These are phyloP conservation scores for Perizoma flavofasciatum DNA, from an alignment of 2,888 invertebrate genomes.

Conservation along the genomic window DNA sequence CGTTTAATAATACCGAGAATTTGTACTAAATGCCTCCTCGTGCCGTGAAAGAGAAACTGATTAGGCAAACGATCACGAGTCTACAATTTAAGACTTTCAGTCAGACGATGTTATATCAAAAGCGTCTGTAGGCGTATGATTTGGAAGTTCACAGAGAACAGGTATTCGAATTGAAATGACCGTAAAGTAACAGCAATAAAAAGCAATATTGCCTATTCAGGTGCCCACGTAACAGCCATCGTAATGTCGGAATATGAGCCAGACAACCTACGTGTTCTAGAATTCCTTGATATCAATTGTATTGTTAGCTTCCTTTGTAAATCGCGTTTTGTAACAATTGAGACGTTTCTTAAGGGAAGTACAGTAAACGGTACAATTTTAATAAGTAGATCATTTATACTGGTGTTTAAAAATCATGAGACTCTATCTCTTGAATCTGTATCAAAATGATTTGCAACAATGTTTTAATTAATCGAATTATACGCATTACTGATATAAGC, in stretches of 20 bases:
- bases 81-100: slow-evolving; percentile 25
- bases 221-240: slow-evolving; percentile 50
- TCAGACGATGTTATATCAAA: slow-evolving; percentile 30
- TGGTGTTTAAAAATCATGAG: no score
- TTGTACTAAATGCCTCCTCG: slow-evolving; percentile 21
- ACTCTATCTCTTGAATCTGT: no score
- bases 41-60: slow-evolving; percentile 36
- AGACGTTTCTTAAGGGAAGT: no score
- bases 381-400: no score
- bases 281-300: slow-evolving; percentile 45
- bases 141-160: slow-evolving; percentile 28
- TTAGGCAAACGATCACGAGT: slow-evolving; percentile 33
- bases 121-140: slow-evolving; percentile 32
- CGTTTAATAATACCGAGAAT: slow-evolving; percentile 29
- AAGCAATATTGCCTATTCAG: slow-evolving; percentile 45
- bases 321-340: no score
- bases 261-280: slow-evolving; percentile 51
- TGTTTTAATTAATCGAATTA: no score
- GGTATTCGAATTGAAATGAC: slow-evolving; percentile 39
- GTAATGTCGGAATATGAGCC: slow-evolving; percentile 47
- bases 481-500: no score
- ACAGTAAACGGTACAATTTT: no score
- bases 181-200: slow-evolving; percentile 43
- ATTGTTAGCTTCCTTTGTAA: slow-evolving; percentile 32
- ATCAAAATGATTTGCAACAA: no score